Percentiles rank a stretch among this genome's conserved stretches.
These are phyloP conservation scores for Poeciliopsis infans DNA, from an alignment of 2,797 vertebrate genomes.

Conservation along the genomic window DNA sequence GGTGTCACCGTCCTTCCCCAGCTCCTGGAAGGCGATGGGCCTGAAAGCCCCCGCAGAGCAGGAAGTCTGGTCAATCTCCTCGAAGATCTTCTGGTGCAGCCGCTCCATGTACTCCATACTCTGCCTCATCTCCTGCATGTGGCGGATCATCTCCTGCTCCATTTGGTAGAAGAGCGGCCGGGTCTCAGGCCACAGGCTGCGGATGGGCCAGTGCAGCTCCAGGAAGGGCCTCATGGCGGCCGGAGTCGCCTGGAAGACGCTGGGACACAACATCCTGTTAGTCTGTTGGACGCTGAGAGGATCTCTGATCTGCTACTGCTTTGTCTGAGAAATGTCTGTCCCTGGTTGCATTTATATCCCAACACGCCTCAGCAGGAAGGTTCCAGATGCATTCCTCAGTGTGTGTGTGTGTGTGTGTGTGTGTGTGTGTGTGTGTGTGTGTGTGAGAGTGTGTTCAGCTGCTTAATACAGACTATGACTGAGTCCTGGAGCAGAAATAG, in stretches of 20 bases:
- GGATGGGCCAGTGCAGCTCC: slow-evolving; percentile 80
- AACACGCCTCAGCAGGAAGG: slow-evolving; percentile 51
- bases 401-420: slow-evolving; percentile 9
- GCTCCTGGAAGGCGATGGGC: slow-evolving; percentile 73
- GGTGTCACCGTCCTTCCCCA: slow-evolving; percentile 41
- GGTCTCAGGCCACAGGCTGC: slow-evolving; percentile 83
- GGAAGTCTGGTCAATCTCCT: slow-evolving; percentile 74
- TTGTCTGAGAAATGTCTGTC: slow-evolving; percentile 18
- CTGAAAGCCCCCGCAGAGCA: slow-evolving; percentile 47
- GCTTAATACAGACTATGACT: slow-evolving; percentile 32
- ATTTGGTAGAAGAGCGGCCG: slow-evolving; percentile 78
- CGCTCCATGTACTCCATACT: slow-evolving; percentile 80
- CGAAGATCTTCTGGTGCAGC: slow-evolving; percentile 80
- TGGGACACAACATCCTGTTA: slow-evolving; percentile 78
- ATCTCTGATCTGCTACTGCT: slow-evolving; percentile 4
- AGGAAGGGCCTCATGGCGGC: slow-evolving; percentile 53
- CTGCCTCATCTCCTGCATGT: slow-evolving; percentile 80
- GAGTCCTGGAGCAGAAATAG: slow-evolving; percentile 36
- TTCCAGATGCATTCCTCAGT: slow-evolving; percentile 72
- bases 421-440: neutral
- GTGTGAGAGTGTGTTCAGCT: slow-evolving; percentile 46
- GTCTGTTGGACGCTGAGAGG: neutral
- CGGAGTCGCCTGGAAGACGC: slow-evolving; percentile 67
- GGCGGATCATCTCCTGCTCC: slow-evolving; percentile 80
- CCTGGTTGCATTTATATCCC: slow-evolving; percentile 53